Evolutionary conservation across 1,140 invertebrate genomes (phyloP), one percentile per base, ranked within the genome.

Genomic region (Melipona quadrifasciata): DNA sequence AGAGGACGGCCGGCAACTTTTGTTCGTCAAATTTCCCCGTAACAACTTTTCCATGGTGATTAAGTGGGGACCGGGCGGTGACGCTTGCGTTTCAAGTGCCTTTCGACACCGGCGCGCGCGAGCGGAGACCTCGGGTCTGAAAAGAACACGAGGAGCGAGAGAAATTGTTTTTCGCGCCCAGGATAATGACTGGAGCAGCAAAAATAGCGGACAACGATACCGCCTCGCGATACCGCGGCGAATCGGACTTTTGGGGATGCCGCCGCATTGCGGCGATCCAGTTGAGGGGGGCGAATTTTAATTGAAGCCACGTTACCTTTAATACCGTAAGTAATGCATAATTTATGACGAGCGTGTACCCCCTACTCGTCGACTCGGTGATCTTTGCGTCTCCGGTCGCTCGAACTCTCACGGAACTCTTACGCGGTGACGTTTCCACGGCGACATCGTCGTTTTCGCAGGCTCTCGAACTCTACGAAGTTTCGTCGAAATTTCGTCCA

Each of bases 231-330:
- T 47, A 47, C 64, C 34, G 21, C 0, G 16, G 12, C 21, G 55
- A 79, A 53, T 72, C 67, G 82, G 27, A 79, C 47, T 64, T 78
- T 47, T 61, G 21, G 57, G 65, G 55, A 80, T 67, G 58, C 39
- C 83, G 68, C 78, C 83, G 83, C 83, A 80, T 67, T 84, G 77
- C 83, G 83, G 83, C 71, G 82, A 84, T 71, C 82, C 82, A 79
- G 83, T 84, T 84, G 51, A 58, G 55, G 19, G 19, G 6, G 21
- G 31, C 16, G 78, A 84, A 84, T 84, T 84, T 84, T 84, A 84
- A 84, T 80, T 58, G 83, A 84, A 74, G 77, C 53, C 53, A 67
- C 77, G 57, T 65, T 73, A 84, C 77, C 77, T 80, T 73, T 74
- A 80, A 80, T 73, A 68, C 70, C 70, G 57, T 3, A 19, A 8